Evolutionary conservation across 2,797 vertebrate genomes (phyloP).

Genomic region (Propithecus perrieri): DNA sequence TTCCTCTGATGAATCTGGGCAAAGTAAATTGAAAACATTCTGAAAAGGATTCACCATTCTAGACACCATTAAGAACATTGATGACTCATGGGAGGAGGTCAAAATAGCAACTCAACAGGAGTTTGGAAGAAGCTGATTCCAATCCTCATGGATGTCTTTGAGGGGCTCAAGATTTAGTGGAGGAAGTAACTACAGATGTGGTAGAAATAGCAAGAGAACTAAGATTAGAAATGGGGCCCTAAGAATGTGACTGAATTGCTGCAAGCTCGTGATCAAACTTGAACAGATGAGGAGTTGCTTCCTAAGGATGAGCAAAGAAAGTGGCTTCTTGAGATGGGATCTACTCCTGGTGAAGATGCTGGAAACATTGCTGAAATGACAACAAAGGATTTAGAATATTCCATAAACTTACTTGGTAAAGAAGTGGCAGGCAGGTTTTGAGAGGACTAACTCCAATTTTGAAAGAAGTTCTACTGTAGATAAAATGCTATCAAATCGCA

Average conservation of each 20-base stretch:
- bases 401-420: background rate
- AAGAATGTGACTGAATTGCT: background rate
- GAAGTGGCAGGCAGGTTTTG: background rate
- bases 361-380: background rate
- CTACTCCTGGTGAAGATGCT: background rate
- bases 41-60: background rate
- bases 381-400: background rate
- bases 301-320: background rate
- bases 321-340: background rate
- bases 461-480: background rate
- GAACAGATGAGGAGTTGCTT: background rate
- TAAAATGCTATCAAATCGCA: background rate
- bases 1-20: background rate
- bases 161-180: background rate
- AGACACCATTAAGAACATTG: background rate
- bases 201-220: background rate
- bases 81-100: background rate
- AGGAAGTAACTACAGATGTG: background rate
- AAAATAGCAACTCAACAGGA: background rate
- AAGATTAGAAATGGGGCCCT: background rate
- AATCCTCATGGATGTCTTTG: background rate
- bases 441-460: background rate
- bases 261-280: background rate
- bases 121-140: background rate
- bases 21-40: background rate